Base-by-base conservation (phyloP, 2,888 invertebrate genomes). In the Auanema freiburgensis region DNA sequence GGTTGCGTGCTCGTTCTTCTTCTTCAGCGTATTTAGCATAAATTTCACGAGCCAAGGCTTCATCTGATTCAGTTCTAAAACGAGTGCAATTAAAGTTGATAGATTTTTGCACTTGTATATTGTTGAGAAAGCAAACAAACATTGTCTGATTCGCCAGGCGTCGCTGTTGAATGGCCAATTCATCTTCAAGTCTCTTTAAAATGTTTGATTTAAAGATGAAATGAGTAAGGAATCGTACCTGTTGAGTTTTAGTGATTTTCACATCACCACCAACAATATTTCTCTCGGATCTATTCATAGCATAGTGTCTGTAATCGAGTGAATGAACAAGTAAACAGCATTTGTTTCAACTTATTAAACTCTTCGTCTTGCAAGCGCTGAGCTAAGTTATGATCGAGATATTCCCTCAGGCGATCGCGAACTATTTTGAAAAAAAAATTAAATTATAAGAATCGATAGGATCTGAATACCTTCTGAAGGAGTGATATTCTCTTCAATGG, bases 331-430 rank as follows among this genome's bases (percentile, higher is more conserved):
- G 33, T 5, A 46, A 46, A 21, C 3, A 46, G 21, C 16, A n/a
- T 5, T 46, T n/a, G 12, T 16, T n/a, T 41, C 42, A 11, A 63
- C 63, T 42, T n/a, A 21, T 25, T 40, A 25, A 57, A 65, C 23
- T 65, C 65, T 40, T 60, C 33, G 24, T 65, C 59, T 21, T 65
- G 64, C 10, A 64, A 49, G n/a, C 53, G 41, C 18, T 41, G n/a
- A 24, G 64, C 64, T 12, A 55, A 16, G 33, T 64, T 59, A 43
- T 44, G 52, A 25, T 64, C 64, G 25, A 59, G 59, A 52, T 23
- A 16, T 43, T 46, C 51, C 12, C 64, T 43, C 10, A 64, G 52
- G 12, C 58, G 59, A 16, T 41, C n/a, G 12, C 59, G 51, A 10
- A 64, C 64, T 63, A 41, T 42, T 56, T 25, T n/a, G 2, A 57